Evolutionary conservation across 1,140 invertebrate species (phyloP), one percentile per base, ranked within the genome.

Genomic region (Euwallacea similis): DNA sequence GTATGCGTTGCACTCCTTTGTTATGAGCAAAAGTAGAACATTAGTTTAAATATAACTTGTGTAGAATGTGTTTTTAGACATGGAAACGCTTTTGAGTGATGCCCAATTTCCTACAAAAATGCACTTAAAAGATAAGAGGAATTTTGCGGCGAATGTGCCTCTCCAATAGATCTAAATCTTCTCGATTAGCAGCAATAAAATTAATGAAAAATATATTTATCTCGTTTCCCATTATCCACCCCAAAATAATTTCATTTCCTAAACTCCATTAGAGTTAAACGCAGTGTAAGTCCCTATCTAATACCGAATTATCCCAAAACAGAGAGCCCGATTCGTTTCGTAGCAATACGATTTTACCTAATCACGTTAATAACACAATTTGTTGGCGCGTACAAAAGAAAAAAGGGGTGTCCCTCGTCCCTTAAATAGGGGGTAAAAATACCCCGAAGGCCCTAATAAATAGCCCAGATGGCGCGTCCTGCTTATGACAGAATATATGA

Each of bases 321-420:
- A 66, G 64, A 55, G 64, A 55, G 13, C 41, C 53, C 42, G 13
- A 63, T 66, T 65, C 63, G 54, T 66, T 66, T 60, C 66, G 7
- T 13, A 68, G 44, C 44, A 41, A 33, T 60, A 68, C 55, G 66
- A 68, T 68, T 68, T 60, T 60, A 68, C 66, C 66, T 60, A 68
- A 68, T 68, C 66, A 59, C 56, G 56, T 68, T 68, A 68, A 68
- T 68, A 68, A 60, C 41, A 60, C 66, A 60, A 68, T 68, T 68
- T 68, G 66, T 68, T 68, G 4, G 55, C 43, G 66, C 55, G 42
- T 68, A 16, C 60, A 60, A 46, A 47, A 50, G 44, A 68, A 66
- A 68, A 58, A 68, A 60, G 66, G 66, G 55, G 55, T 68, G 55
- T 13, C 15, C 13, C 21, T 16, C 13, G 46, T 13, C 53, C 56